Conservation (phyloP, 37 sponge, comb jelly and placozoan genomes). For the Beroe ovata region DNA sequence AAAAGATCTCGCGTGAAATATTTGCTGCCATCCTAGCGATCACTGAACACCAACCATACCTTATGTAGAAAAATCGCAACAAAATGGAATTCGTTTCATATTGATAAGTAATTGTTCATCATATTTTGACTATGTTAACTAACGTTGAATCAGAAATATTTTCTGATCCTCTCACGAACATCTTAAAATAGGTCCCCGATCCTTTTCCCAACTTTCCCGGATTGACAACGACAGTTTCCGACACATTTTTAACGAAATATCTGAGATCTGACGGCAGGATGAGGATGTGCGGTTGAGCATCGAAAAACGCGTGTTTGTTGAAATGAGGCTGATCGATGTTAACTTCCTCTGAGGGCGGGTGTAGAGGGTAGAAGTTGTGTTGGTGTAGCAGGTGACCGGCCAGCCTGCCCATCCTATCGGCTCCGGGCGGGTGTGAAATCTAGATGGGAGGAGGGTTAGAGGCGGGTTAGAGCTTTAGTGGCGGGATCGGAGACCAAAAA, state of each 20-base stretch:
- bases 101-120: no score
- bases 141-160: background rate
- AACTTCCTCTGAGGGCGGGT: constrained; percentile 47
- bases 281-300: constrained; percentile 23
- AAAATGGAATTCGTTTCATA: no score
- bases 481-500: no score
- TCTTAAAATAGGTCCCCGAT: constrained; percentile 52
- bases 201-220: constrained; percentile 57
- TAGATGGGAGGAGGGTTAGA: background rate
- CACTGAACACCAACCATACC: no score
- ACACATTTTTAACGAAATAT: constrained; percentile 67
- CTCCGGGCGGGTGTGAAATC: constrained; percentile 64
- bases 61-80: no score
- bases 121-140: constrained; percentile 48
- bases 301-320: constrained; percentile 52
- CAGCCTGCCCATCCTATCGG: constrained; percentile 64
- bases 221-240: constrained; percentile 49
- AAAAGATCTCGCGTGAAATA: no score
- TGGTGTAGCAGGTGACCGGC: constrained; percentile 56
- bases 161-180: background rate
- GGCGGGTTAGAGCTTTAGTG: no score
- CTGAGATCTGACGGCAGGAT: constrained; percentile 61
- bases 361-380: constrained; percentile 67
- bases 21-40: no score
- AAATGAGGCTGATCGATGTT: constrained; percentile 60